Conservation (phyloP, 1,140 invertebrate genomes). For the Zaprionus taronus region DNA sequence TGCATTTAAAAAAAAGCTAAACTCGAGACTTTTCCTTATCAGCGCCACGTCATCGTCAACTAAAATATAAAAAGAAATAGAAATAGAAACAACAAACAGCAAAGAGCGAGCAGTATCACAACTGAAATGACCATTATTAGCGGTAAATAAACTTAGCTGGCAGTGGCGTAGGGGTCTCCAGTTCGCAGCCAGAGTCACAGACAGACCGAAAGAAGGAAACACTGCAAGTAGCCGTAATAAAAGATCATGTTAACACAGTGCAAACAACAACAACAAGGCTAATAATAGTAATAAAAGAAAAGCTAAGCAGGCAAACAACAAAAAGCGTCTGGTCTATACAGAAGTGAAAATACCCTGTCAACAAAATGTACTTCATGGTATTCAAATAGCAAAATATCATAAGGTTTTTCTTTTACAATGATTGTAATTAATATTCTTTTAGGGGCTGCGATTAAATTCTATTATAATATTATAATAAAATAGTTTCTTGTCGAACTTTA, state of each 20-base stretch:
- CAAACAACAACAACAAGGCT: constrained; percentile 39
- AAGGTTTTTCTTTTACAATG: too few relatives aligned
- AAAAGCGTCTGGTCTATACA: neutral
- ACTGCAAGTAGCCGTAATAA: constrained; percentile 67
- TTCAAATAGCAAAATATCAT: too few relatives aligned
- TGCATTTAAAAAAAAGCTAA: constrained; percentile 23
- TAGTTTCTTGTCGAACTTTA: too few relatives aligned
- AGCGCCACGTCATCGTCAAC: constrained; percentile 70
- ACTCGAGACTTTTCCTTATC: constrained; percentile 49
- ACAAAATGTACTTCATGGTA: neutral
- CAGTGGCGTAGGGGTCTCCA: constrained; percentile 6
- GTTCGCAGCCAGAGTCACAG: constrained; percentile 26
- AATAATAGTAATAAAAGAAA: constrained; percentile 23
- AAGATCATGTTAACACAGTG: constrained; percentile 79
- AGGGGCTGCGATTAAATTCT: too few relatives aligned
- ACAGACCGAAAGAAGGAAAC: constrained; percentile 11
- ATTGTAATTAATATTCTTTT: too few relatives aligned
- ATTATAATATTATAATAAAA: too few relatives aligned
- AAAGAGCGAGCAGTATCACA: constrained; percentile 51
- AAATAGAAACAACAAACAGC: neutral
- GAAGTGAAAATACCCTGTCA: constrained; percentile 12
- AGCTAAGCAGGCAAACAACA: neutral
- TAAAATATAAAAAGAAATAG: constrained; percentile 4
- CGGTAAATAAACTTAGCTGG: constrained; percentile 77
- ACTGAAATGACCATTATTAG: constrained; percentile 82